A percentile compares a stretch with the other conserved stretches of the same genome.
These are phyloP conservation scores for Actenoides lindsayi DNA, from an alignment of 2,113 vertebrate genomes.

Conservation along the genomic window DNA sequence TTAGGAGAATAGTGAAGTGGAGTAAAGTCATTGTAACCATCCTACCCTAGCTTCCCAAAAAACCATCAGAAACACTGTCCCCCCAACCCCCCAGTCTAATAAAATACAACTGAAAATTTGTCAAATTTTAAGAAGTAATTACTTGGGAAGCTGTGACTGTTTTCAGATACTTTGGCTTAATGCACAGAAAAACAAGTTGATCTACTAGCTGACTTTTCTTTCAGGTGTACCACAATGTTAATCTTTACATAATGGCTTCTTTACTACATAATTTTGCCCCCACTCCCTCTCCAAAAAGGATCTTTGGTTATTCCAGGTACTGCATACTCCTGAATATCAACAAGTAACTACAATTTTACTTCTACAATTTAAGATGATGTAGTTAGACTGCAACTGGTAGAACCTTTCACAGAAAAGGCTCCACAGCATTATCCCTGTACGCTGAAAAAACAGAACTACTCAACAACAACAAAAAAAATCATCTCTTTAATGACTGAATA, in stretches of 20 bases:
- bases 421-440: background rate
- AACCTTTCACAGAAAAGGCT: background rate
- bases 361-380: background rate
- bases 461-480: background rate
- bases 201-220: background rate
- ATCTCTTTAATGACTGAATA: background rate
- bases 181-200: background rate
- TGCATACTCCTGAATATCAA: background rate
- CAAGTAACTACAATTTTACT: background rate
- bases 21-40: background rate
- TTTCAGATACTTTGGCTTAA: background rate
- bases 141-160: background rate
- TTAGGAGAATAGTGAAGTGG: background rate
- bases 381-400: background rate
- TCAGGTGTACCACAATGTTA: background rate
- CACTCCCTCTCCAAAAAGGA: background rate
- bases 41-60: background rate
- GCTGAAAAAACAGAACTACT: background rate
- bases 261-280: background rate
- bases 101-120: background rate
- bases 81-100: background rate
- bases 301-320: background rate
- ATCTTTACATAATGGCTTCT: background rate
- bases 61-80: background rate
- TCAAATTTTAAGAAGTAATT: background rate